Evolutionary conservation across 2,888 invertebrate species (phyloP).

Genomic region (Xestia c-nigrum): DNA sequence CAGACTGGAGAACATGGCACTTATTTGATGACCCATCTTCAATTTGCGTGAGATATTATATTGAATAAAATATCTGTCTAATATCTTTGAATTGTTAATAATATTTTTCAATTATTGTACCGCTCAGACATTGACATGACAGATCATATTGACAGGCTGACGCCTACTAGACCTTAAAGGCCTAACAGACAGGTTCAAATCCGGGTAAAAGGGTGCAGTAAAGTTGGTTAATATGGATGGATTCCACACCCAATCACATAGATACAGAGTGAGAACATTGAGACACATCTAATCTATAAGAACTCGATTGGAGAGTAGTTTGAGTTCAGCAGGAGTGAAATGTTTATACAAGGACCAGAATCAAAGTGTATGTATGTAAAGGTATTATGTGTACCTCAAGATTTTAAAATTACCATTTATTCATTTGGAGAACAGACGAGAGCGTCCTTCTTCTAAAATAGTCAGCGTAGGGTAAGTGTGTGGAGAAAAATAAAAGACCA

Average conservation of each 20-base stretch:
- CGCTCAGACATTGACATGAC: slow-evolving; percentile 1
- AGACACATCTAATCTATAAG: neutral
- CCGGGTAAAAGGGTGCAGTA: neutral
- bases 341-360: slow-evolving; percentile 6
- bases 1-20: slow-evolving; percentile 83
- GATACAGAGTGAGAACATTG: neutral
- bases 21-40: slow-evolving; percentile 88
- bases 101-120: neutral
- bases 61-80: no score
- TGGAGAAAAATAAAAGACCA: slow-evolving; percentile 75
- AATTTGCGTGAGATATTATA: neutral
- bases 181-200: neutral
- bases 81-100: no score
- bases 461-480: slow-evolving; percentile 19
- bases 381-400: neutral
- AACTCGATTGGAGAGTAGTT: neutral
- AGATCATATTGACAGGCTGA: neutral
- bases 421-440: neutral
- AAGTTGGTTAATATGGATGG: neutral
- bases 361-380: neutral
- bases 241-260: neutral
- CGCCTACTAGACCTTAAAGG: no score
- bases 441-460: neutral
- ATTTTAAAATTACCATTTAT: neutral
- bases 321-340: slow-evolving; percentile 19